Base-by-base conservation (phyloP, 2,888 invertebrate genomes). In the Drosophila testacea region DNA sequence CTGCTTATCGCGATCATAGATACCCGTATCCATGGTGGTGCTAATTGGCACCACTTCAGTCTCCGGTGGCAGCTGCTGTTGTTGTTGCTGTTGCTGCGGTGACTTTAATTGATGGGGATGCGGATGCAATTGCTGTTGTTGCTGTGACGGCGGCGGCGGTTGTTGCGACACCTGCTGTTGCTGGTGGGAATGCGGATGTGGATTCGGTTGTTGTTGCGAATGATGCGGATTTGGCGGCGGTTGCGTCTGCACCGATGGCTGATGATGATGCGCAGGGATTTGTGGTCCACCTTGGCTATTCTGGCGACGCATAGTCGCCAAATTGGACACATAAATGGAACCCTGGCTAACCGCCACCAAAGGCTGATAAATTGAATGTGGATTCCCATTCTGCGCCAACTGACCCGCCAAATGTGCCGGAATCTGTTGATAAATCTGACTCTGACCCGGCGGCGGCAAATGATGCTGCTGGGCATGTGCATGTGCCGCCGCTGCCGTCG, bases 41-140 rank as follows among this genome's bases (percentile, higher is more conserved):
- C 73, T 83, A 27, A 83, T 83, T 16, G 84, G 83, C 50, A 83
- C 78, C 34, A 83, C 80, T 56, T 85, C 86, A 48, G 85, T 64
- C 47, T 77, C 86, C 28, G 64, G 67, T 36, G 69, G 65, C 90
- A 80, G 52, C 73, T 71, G 71, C 0, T 88, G 61, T 63, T 83
- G 55, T 88, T 79, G 60, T 69, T 84, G 79, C 63, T 83, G 56
- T 85, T 79, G 60, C 71, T 85, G 77, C 83, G 91, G 83, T 6
- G 68, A 74, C 16, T 75, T 79, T 0, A 77, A 75, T 67, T 83
- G 56, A 89, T 80, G 60, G 69, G 76, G 84, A 70, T 80, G 83
- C 56, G 66, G 79, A 67, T 88, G 91, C 66, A 94, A 94, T 93
- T 95, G 93, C 93, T 83, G 81, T 91, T 91, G 93, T 13, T 60